phyloP scores from a whole-genome alignment of 2,113 vertebrate species.

The Cariama cristata region DNA sequence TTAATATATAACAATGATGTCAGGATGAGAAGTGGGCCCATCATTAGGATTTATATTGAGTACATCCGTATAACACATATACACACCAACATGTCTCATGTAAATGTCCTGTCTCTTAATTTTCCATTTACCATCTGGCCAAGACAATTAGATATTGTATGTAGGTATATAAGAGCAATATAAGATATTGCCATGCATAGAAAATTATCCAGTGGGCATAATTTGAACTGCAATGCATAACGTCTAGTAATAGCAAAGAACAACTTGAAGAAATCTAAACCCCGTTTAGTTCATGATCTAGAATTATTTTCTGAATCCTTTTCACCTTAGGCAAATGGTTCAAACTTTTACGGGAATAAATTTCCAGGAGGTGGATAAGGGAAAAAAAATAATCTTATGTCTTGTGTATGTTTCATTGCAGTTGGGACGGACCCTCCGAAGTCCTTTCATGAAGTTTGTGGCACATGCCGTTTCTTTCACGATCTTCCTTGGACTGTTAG shows the following conservation, averaged over 20 bases:
- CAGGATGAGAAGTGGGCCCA: background rate
- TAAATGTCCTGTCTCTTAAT: background rate
- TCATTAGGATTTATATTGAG: background rate
- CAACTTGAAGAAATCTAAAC: background rate
- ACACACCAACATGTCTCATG: background rate
- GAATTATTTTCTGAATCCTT: background rate
- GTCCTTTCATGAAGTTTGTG: slow-evolving; percentile 99
- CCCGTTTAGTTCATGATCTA: background rate
- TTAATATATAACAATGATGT: background rate
- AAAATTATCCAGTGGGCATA: background rate
- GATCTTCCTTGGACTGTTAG: slow-evolving; percentile 91
- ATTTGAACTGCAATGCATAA: background rate
- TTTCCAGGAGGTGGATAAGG: background rate
- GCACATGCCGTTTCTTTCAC: slow-evolving; percentile 97
- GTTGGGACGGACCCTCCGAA: slow-evolving; percentile 92
- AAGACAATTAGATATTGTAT: background rate
- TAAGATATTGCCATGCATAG: background rate
- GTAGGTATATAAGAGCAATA: background rate
- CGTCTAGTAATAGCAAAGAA: background rate
- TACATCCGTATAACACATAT: background rate
- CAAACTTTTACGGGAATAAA: background rate
- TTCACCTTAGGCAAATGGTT: background rate
- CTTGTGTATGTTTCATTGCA: slow-evolving; percentile 66
- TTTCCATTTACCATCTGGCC: background rate
- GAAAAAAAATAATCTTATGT: background rate